Evolutionary conservation across 2,888 invertebrate genomes (phyloP).

Genomic region (Macrosiphum euphorbiae): DNA sequence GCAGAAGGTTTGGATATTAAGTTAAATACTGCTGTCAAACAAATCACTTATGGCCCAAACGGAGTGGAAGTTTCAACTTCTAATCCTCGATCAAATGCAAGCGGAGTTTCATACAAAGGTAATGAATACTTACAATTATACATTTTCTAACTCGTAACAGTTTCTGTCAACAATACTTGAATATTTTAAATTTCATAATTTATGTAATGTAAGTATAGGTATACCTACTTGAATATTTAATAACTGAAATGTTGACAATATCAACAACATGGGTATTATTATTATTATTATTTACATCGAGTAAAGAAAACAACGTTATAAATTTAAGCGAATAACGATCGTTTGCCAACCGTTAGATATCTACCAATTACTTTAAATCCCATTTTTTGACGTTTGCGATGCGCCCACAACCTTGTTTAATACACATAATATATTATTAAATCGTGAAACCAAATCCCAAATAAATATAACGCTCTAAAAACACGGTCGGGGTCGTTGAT

Average conservation of each 20-base stretch:
- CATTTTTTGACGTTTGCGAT: background rate
- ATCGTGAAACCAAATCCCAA: background rate
- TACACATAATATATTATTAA: background rate
- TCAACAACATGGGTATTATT: background rate
- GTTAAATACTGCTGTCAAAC: slow-evolving; percentile 89
- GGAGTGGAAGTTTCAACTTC: slow-evolving; percentile 79
- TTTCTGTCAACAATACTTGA: background rate
- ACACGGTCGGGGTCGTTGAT: background rate
- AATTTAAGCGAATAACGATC: background rate
- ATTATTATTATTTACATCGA: background rate
- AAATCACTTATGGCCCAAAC: slow-evolving; percentile 78
- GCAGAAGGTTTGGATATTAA: slow-evolving; percentile 94
- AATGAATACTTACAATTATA: background rate
- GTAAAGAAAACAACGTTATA: background rate
- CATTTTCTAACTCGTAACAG: background rate
- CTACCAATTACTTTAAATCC: background rate
- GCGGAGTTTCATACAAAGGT: slow-evolving; percentile 29
- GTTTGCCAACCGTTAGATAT: background rate
- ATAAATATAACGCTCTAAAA: background rate
- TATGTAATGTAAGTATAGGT: too few species aligned
- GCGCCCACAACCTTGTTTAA: background rate
- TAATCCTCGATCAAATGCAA: slow-evolving; percentile 37
- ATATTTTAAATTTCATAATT: background rate
- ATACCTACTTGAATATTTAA: background rate
- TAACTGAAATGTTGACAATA: background rate